A percentile compares a stretch with the other conserved stretches of the same genome.
These are phyloP conservation scores for Aleiodes leptofemur DNA, from an alignment of 2,888 invertebrate species.

Conservation along the genomic window DNA sequence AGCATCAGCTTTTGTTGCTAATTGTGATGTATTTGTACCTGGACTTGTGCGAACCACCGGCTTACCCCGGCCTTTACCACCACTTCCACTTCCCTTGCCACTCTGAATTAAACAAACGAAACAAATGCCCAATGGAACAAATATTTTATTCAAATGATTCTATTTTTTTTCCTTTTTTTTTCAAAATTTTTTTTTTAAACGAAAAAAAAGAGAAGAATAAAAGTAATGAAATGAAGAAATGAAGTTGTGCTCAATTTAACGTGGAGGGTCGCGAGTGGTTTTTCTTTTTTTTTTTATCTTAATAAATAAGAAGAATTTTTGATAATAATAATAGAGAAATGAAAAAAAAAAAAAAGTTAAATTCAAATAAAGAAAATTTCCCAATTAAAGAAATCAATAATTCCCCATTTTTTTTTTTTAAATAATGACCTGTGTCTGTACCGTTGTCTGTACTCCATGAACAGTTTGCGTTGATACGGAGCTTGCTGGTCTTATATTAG, in stretches of 20 bases:
- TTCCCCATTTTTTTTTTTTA: slow-evolving; percentile 32
- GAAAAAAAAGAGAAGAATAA: slow-evolving; percentile 47
- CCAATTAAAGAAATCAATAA: slow-evolving; percentile 22
- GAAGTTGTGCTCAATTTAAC: not conserved
- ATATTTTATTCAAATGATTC: slow-evolving; percentile 43
- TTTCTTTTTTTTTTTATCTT: slow-evolving; percentile 2
- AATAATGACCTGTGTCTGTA: slow-evolving; percentile 70
- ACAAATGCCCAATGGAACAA: slow-evolving; percentile 46
- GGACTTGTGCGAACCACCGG: slow-evolving; percentile 82
- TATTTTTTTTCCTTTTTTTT: not conserved
- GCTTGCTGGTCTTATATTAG: slow-evolving; percentile 84
- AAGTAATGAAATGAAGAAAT: slow-evolving; percentile 18
- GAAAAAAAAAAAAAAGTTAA: not conserved
- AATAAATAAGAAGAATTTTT: not conserved
- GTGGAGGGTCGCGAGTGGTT: not conserved
- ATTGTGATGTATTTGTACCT: slow-evolving; percentile 78
- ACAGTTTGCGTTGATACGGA: slow-evolving; percentile 91
- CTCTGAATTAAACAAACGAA: slow-evolving; percentile 64
- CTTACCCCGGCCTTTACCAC: slow-evolving; percentile 84
- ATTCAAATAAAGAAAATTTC: slow-evolving; percentile 1
- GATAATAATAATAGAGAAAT: slow-evolving; percentile 6
- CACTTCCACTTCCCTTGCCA: slow-evolving; percentile 72
- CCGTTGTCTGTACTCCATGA: slow-evolving; percentile 73
- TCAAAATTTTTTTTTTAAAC: not conserved
- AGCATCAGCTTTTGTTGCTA: slow-evolving; percentile 82